These are phyloP conservation scores for Leucoptera coffeella DNA, from an alignment of 2,888 invertebrate species.

Conservation along the genomic window DNA sequence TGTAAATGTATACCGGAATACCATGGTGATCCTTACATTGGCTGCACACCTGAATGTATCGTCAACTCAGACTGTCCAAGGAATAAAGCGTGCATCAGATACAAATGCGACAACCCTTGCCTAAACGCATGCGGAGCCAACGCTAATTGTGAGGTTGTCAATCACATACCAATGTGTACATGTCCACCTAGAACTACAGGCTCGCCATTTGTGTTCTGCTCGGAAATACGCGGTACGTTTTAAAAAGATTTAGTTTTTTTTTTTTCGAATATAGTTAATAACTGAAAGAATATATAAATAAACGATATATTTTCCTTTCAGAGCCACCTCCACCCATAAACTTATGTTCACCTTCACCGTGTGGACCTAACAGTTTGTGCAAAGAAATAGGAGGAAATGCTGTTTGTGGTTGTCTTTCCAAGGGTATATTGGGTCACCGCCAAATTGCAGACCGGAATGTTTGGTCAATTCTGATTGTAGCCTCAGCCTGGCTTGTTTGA, in stretches of 20 bases:
- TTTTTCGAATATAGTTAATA: background rate
- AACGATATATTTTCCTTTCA: conserved; percentile 11
- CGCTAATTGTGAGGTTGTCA: conserved; percentile 55
- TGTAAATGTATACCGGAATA: conserved; percentile 69
- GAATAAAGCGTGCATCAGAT: conserved; percentile 64
- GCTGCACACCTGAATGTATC: conserved; percentile 75
- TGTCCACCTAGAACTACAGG: conserved; percentile 61
- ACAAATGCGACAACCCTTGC: conserved; percentile 71
- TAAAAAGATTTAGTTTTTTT: background rate
- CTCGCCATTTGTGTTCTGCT: conserved; percentile 58
- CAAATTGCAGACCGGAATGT: conserved; percentile 74
- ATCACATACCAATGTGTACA: conserved; percentile 63
- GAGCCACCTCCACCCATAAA: conserved; percentile 15
- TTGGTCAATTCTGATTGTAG: conserved; percentile 68
- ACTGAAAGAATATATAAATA: background rate
- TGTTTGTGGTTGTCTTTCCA: conserved; percentile 66
- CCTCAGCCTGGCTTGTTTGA: conserved; percentile 63
- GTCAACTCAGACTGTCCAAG: conserved; percentile 66
- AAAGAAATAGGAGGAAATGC: conserved; percentile 61
- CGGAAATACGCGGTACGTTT: conserved; percentile 21
- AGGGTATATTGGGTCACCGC: conserved; percentile 63
- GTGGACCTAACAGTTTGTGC: conserved; percentile 71
- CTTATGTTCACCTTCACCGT: conserved; percentile 42
- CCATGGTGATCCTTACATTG: conserved; percentile 66
- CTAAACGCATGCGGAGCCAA: conserved; percentile 60